A percentile compares a stretch with the other conserved stretches of the same genome.
Evolutionary conservation across 2,888 invertebrate genomes (phyloP).

Genomic region (Eupithecia vulgata): DNA sequence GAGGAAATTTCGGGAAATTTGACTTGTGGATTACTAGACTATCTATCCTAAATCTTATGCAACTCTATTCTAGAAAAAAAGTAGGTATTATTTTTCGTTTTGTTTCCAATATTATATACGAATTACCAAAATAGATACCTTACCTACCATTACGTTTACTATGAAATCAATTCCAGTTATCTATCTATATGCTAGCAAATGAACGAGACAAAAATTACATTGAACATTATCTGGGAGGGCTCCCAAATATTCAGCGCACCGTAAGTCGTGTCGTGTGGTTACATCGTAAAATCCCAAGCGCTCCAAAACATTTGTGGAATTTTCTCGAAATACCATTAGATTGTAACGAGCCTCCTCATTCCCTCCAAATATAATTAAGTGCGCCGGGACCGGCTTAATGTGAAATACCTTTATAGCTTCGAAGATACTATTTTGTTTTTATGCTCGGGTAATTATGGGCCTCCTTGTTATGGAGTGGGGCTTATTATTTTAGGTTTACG

Average conservation of each 20-base stretch:
- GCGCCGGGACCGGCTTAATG: slow-evolving; percentile 34
- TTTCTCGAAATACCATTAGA: slow-evolving; percentile 38
- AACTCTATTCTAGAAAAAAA: neutral
- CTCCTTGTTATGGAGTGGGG: slow-evolving; percentile 19
- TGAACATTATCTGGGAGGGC: neutral
- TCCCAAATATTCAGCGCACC: neutral
- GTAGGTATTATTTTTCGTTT: too few species aligned
- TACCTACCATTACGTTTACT: too few species aligned
- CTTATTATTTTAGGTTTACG: slow-evolving; percentile 35
- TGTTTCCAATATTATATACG: too few species aligned
- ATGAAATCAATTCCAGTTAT: neutral
- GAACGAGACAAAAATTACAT: neutral
- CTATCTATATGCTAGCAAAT: neutral
- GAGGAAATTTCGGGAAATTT: neutral
- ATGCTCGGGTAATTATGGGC: slow-evolving; percentile 34
- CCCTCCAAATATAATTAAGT: slow-evolving; percentile 43
- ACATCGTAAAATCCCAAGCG: slow-evolving; percentile 20
- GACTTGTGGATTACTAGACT: neutral
- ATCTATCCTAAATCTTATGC: neutral
- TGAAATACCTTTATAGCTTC: slow-evolving; percentile 36
- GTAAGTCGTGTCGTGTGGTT: slow-evolving; percentile 1
- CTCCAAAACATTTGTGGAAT: slow-evolving; percentile 30
- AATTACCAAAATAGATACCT: too few species aligned
- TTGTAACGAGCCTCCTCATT: slow-evolving; percentile 32
- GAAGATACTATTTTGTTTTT: slow-evolving; percentile 37